Evolutionary conservation across 2,888 invertebrate genomes (phyloP), one percentile per base, ranked within the genome.

Genomic region (Diplazon laetatorius): DNA sequence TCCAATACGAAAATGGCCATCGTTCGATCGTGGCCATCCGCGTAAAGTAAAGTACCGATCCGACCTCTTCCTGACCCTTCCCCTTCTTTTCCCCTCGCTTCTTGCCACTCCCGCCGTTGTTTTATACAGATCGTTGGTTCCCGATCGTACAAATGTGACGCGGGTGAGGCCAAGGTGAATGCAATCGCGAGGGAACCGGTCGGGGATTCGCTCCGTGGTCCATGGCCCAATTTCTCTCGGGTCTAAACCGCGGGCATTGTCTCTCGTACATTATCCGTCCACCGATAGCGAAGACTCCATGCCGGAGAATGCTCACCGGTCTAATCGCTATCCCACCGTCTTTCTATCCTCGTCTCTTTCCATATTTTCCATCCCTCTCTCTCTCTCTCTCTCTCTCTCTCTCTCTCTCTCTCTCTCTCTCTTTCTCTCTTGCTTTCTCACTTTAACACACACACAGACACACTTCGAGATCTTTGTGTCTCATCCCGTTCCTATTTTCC

Each of bases 241-340:
- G 46, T 59, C 59, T 57, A 30, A 46, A 59, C n/a, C n/a, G n/a
- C 69, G 59, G 48, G 35, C 69, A 69, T 69, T 69, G 69, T 69
- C 69, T 69, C 69, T 59, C 69, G 59, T 69, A 59, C 59, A 69
- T 69, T 69, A 57, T 69, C 69, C 59, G 59, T 48, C 69, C n/a
- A n/a, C n/a, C 52, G 69, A 69, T 69, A 68, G 68, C 30, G 25
- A 18, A 37, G 50, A 52, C 66, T 55, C 30, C 30, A 30, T 30
- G 2, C 22, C 52, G 30, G 30, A 44, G 68, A 68, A 68, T 68
- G 55, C 68, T 12, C 30, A n/a, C n/a, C n/a, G 18, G 42, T 55
- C 57, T 68, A 57, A 68, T 68, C 68, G 55, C 44, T 12, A 16
- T 12, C 16, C 30, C 30, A 14, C 30, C 8, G 16, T 30, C 55